Evolutionary conservation across 2,113 vertebrate species (phyloP).

Genomic region (Eidolon helvum): DNA sequence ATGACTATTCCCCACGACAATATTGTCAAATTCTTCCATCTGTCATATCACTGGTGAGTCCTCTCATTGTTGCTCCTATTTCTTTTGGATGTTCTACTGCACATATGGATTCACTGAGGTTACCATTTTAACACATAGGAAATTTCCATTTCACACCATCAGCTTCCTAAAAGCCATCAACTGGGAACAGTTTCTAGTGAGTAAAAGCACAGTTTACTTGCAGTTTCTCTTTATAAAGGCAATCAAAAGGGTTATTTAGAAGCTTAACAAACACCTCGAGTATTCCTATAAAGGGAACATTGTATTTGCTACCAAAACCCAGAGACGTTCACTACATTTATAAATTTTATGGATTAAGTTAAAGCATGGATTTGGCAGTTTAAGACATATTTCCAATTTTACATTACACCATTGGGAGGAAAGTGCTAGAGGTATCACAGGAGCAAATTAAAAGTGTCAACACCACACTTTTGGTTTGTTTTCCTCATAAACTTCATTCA

Average conservation of each 20-base stretch:
- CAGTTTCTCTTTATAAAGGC: constrained; percentile 18
- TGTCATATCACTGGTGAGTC: background rate
- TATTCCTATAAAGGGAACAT: background rate
- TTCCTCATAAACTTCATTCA: background rate
- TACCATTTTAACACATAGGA: background rate
- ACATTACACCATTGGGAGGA: background rate
- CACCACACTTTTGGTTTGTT: background rate
- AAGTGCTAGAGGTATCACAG: background rate
- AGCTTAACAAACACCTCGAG: background rate
- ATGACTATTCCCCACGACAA: background rate
- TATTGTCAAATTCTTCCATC: background rate
- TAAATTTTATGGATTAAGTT: background rate
- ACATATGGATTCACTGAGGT: background rate
- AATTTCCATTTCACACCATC: constrained; percentile 30
- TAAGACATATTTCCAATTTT: background rate
- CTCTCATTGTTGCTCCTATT: background rate
- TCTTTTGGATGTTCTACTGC: background rate
- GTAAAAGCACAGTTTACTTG: background rate
- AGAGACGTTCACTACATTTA: background rate
- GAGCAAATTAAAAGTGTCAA: background rate
- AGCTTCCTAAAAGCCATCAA: background rate
- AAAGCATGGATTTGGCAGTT: background rate
- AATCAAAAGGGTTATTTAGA: background rate
- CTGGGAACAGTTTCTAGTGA: background rate
- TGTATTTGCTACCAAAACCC: background rate